Evolutionary conservation across 2,113 vertebrate genomes (phyloP).

Genomic region (Anhinga anhinga): DNA sequence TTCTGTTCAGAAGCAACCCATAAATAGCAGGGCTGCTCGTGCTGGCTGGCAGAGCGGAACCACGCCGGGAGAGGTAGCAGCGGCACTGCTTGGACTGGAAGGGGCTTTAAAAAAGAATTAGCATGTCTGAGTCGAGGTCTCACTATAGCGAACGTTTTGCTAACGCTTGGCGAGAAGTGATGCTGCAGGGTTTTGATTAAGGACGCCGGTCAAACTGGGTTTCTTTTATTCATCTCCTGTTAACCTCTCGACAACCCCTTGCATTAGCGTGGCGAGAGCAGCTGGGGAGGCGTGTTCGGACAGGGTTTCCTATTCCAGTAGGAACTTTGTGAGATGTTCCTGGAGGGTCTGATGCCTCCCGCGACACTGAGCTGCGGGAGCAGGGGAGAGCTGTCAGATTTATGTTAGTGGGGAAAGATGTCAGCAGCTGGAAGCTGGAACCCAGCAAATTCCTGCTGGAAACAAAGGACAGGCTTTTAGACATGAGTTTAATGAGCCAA

Average conservation of each 20-base stretch:
- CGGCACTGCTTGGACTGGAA: background rate
- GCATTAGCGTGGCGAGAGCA: background rate
- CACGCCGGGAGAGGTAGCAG: background rate
- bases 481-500: rapidly evolving
- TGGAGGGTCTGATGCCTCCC: background rate
- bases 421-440: background rate
- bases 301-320: background rate
- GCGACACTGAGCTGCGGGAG: background rate
- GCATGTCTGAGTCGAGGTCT: background rate
- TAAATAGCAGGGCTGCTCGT: conserved; percentile 76
- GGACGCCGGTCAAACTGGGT: background rate
- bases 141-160: background rate
- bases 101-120: background rate
- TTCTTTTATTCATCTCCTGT: rapidly evolving
- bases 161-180: background rate
- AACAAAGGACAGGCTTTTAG: background rate
- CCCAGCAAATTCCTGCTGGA: background rate
- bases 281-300: background rate
- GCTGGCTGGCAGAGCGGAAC: background rate
- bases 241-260: rapidly evolving
- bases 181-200: background rate
- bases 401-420: background rate
- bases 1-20: conserved; percentile 80
- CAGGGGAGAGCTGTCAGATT: background rate
- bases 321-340: background rate